Conservation (phyloP, 2,113 vertebrate genomes). For the Papio anubis region DNA sequence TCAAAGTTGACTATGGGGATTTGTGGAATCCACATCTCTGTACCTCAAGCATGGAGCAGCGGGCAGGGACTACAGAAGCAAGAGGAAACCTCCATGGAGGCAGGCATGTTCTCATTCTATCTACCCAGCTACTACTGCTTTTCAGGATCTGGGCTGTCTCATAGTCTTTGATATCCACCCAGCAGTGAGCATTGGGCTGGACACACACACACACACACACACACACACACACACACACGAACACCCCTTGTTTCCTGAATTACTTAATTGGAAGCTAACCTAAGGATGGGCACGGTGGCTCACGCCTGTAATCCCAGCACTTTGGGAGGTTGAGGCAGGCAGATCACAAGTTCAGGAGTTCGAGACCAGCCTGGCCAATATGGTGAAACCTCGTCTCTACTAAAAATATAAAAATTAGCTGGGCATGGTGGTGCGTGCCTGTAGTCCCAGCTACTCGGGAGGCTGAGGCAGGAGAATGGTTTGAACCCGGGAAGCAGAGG, state of each 20-base stretch:
- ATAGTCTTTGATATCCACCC: background rate
- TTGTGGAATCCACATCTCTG: background rate
- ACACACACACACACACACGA: too few species aligned
- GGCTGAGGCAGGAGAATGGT: too few species aligned
- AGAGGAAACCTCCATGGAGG: background rate
- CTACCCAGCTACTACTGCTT: background rate
- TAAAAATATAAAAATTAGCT: too few species aligned
- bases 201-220: too few species aligned
- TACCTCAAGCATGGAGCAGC: background rate
- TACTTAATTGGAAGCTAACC: background rate
- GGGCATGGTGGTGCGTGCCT: too few species aligned
- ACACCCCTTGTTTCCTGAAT: background rate
- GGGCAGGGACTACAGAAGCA: background rate
- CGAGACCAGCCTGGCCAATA: too few species aligned
- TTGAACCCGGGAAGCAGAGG: too few species aligned
- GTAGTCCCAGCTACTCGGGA: too few species aligned
- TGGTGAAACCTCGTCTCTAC: too few species aligned
- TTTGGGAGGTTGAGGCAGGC: too few species aligned
- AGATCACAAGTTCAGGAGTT: too few species aligned
- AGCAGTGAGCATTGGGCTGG: background rate
- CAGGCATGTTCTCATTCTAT: accelerated
- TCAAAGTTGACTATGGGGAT: background rate
- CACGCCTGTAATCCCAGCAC: too few species aligned
- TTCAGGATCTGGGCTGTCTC: background rate
- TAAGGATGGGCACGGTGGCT: background rate